Evolutionary conservation across 2,797 vertebrate species (phyloP).

Genomic region (Tenualosa ilisha): DNA sequence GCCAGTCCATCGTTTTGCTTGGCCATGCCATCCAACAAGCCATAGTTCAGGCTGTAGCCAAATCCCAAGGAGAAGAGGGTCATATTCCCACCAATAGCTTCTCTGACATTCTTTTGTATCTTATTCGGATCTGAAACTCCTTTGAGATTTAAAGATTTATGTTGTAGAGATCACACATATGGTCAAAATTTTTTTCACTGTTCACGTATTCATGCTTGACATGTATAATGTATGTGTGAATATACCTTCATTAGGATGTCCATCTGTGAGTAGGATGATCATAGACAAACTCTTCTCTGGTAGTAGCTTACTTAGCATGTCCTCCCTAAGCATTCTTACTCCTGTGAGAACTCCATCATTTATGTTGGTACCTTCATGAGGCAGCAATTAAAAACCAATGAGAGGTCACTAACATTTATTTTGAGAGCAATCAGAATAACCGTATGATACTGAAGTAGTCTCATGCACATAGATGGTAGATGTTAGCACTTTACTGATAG

Average conservation of each 20-base stretch:
- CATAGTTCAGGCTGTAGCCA: constrained; percentile 79
- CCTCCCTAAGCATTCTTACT: constrained; percentile 60
- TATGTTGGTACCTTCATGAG: constrained; percentile 80
- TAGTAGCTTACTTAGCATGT: constrained; percentile 55
- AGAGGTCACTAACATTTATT: neutral
- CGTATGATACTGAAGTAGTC: no score
- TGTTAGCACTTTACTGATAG: no score
- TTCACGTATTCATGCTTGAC: neutral
- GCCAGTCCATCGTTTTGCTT: constrained; percentile 84
- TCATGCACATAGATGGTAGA: no score
- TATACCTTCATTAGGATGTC: constrained; percentile 80
- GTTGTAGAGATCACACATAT: no score
- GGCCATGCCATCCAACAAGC: constrained; percentile 87
- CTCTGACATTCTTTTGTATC: constrained; percentile 77
- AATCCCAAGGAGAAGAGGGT: constrained; percentile 88
- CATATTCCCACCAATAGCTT: constrained; percentile 68
- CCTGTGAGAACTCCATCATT: constrained; percentile 73
- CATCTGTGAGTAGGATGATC: constrained; percentile 87
- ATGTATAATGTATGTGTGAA: neutral
- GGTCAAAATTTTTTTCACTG: no score
- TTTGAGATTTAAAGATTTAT: no score
- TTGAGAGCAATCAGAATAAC: no score
- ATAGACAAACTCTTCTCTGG: constrained; percentile 74
- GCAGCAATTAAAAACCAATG: neutral
- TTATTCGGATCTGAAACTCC: no score